phyloP scores from a whole-genome alignment of 2,113 vertebrate genomes.

The Oceanodroma tethys region DNA sequence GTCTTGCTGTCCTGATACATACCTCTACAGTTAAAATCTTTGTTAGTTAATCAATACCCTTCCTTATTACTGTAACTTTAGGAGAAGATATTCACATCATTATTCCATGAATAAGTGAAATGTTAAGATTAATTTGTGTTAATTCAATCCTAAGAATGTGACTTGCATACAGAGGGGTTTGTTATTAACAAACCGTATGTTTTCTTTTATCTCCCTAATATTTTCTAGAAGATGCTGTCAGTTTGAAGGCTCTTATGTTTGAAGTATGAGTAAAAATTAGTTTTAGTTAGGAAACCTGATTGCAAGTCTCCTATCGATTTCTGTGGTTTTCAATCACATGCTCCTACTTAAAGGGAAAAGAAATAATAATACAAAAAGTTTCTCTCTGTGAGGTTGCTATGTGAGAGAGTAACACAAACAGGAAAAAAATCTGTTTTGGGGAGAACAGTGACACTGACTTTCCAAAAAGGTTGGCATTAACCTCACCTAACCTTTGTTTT shows the following conservation, averaged over 20 bases:
- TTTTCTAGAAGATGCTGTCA: neutral
- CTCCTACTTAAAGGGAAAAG: neutral
- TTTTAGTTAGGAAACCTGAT: neutral
- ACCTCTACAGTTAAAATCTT: neutral
- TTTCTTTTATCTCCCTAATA: neutral
- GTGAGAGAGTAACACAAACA: neutral
- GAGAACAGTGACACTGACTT: neutral
- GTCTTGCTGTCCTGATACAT: neutral
- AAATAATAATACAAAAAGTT: neutral
- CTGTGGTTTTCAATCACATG: neutral
- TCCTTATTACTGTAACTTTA: neutral
- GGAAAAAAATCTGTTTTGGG: neutral
- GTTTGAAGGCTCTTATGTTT: neutral
- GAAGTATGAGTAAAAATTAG: neutral
- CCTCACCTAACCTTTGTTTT: neutral
- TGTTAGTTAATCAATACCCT: neutral
- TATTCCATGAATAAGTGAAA: neutral
- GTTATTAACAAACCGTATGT: neutral
- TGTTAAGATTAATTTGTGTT: neutral
- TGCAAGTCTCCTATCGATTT: neutral
- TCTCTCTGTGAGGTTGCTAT: neutral
- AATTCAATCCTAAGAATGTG: neutral
- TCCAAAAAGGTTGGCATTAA: neutral
- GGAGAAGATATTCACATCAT: neutral
- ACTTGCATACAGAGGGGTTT: neutral